phyloP scores from a whole-genome alignment of 2,888 invertebrate species.

The Zelleria hepariella region DNA sequence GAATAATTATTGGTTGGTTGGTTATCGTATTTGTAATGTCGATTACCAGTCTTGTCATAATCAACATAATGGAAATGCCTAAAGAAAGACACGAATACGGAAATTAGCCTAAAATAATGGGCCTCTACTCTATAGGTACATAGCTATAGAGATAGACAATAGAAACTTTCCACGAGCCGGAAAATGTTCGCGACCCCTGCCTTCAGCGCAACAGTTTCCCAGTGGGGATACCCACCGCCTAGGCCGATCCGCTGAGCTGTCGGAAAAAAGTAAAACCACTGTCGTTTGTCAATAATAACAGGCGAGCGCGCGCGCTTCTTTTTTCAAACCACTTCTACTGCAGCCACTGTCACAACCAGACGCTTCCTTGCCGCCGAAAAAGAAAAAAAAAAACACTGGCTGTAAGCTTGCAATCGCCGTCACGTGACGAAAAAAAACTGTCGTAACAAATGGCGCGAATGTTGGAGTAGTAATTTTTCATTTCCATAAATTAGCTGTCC shows the following conservation, averaged over 20 bases:
- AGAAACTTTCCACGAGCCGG: not conserved
- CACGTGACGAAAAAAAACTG: constrained; percentile 16
- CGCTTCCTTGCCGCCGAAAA: constrained; percentile 26
- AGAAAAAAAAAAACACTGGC: constrained; percentile 13
- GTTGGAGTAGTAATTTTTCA: constrained; percentile 16
- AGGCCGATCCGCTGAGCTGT: constrained; percentile 42
- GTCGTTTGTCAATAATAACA: constrained; percentile 58
- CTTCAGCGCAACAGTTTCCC: constrained; percentile 42
- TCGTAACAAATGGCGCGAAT: constrained; percentile 16
- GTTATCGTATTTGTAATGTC: too few species aligned
- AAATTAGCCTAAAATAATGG: too few species aligned
- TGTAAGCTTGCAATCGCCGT: constrained; percentile 6
- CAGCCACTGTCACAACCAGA: constrained; percentile 37
- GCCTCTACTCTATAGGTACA: too few species aligned
- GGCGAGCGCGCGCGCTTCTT: constrained; percentile 44
- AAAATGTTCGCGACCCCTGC: constrained; percentile 37
- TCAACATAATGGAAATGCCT: too few species aligned
- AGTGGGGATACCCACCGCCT: constrained; percentile 43
- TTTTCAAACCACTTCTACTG: constrained; percentile 52
- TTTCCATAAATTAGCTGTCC: constrained; percentile 23
- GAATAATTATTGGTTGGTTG: too few species aligned
- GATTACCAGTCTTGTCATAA: too few species aligned
- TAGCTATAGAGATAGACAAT: too few species aligned
- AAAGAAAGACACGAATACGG: too few species aligned
- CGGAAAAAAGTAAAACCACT: constrained; percentile 67